phyloP scores from a whole-genome alignment of 2,888 invertebrate species.

The Elmis aenea region DNA sequence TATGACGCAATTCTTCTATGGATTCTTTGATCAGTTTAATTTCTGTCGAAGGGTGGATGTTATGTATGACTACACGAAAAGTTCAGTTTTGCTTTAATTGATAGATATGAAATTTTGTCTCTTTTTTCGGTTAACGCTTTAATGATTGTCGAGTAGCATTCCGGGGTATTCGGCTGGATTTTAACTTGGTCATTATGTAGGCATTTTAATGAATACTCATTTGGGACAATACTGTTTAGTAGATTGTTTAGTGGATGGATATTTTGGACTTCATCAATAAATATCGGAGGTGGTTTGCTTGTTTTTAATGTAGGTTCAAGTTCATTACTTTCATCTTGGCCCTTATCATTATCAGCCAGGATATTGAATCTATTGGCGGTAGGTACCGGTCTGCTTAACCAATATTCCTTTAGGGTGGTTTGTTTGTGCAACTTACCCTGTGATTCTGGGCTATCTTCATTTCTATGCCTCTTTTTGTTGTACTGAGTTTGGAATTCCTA shows the following conservation, averaged over 20 bases:
- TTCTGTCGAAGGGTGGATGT: slow-evolving; percentile 6
- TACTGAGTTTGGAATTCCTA: no score
- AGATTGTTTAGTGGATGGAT: slow-evolving; percentile 4
- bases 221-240: neutral
- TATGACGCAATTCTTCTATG: slow-evolving; percentile 5
- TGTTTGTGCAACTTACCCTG: slow-evolving; percentile 3
- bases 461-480: no score
- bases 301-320: no score
- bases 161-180: neutral
- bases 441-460: no score
- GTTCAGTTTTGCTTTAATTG: slow-evolving; percentile 5
- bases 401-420: slow-evolving; percentile 6
- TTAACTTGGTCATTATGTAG: slow-evolving; percentile 4
- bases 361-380: slow-evolving; percentile 1
- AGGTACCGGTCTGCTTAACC: slow-evolving; percentile 5
- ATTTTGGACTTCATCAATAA: slow-evolving; percentile 5
- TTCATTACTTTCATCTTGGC: neutral
- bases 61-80: slow-evolving; percentile 7
- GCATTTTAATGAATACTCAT: slow-evolving; percentile 3
- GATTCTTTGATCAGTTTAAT: slow-evolving; percentile 4
- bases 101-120: slow-evolving; percentile 5
- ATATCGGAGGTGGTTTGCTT: slow-evolving; percentile 6
- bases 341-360: slow-evolving; percentile 1
- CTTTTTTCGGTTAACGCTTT: slow-evolving; percentile 2
- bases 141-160: slow-evolving; percentile 1